Conservation (phyloP, 2,888 invertebrate genomes). For the Cheilosia urbana region DNA sequence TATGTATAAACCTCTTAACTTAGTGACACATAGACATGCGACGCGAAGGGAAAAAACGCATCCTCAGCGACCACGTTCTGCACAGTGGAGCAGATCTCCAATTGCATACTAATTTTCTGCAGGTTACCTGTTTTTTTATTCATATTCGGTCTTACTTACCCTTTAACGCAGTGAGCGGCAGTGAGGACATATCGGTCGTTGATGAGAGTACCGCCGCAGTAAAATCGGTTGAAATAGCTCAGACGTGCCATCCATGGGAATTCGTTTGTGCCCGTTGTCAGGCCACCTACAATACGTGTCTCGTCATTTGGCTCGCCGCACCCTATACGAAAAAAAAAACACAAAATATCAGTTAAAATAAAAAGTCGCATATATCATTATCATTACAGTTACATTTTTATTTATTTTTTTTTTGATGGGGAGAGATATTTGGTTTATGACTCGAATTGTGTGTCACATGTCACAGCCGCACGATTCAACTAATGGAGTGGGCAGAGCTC, state of each 20-base stretch:
- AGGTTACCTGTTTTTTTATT: conserved; percentile 3
- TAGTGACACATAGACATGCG: not conserved
- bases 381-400: conserved; percentile 42
- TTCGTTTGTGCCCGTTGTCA: conserved; percentile 90
- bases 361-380: conserved; percentile 33
- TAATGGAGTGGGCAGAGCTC: conserved; percentile 33
- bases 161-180: conserved; percentile 95
- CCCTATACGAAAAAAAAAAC: conserved; percentile 84
- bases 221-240: conserved; percentile 94
- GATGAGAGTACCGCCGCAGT: conserved; percentile 94
- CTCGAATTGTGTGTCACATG: conserved; percentile 39
- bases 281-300: conserved; percentile 92
- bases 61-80: conserved; percentile 35
- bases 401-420: conserved; percentile 26
- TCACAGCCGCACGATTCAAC: conserved; percentile 19
- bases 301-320: conserved; percentile 93
- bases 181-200: conserved; percentile 94
- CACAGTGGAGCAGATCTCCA: conserved; percentile 31
- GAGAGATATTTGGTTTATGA: conserved; percentile 30
- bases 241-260: conserved; percentile 96
- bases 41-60: not conserved
- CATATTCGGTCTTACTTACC: conserved; percentile 85
- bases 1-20: conserved; percentile 53
- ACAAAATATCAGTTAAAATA: conserved; percentile 28
- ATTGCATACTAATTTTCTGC: conserved; percentile 51